phyloP scores from a whole-genome alignment of 2,888 invertebrate species.

The Oithona nana region DNA sequence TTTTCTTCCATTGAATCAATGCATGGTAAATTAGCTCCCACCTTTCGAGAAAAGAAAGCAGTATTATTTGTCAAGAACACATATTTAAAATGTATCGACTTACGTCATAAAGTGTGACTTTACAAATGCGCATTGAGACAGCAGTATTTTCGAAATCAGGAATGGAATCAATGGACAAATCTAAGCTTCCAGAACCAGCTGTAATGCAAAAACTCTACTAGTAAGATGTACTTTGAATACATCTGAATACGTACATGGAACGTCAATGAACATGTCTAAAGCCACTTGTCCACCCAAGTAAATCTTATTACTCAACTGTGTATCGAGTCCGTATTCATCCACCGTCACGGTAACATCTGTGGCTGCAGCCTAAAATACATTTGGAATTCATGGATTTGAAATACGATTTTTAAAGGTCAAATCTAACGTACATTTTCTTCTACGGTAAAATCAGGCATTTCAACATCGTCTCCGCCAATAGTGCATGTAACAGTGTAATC shows the following conservation, averaged over 20 bases:
- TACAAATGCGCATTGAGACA: not conserved
- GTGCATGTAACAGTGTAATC: not conserved
- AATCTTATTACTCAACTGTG: not conserved
- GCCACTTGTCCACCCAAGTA: not conserved
- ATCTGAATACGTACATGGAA: not conserved
- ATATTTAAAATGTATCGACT: too few species aligned
- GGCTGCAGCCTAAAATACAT: not conserved
- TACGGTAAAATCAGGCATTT: not conserved
- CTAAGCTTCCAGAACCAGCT: not conserved
- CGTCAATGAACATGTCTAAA: not conserved
- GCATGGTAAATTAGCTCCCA: not conserved
- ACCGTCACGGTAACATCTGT: not conserved
- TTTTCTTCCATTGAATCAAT: not conserved
- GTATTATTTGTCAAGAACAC: too few species aligned
- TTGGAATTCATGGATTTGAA: not conserved
- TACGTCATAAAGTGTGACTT: not conserved
- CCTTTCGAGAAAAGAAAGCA: too few species aligned
- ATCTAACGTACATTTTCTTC: not conserved
- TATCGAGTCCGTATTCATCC: not conserved
- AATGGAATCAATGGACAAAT: not conserved
- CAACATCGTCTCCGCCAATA: not conserved
- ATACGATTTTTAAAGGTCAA: not conserved
- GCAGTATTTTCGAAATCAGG: not conserved
- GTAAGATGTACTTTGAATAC: too few species aligned
- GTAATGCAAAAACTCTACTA: not conserved